A percentile compares a stretch with the other conserved stretches of the same genome.
Evolutionary conservation across 1,140 invertebrate genomes (phyloP).

Genomic region (Trialeurodes vaporariorum): DNA sequence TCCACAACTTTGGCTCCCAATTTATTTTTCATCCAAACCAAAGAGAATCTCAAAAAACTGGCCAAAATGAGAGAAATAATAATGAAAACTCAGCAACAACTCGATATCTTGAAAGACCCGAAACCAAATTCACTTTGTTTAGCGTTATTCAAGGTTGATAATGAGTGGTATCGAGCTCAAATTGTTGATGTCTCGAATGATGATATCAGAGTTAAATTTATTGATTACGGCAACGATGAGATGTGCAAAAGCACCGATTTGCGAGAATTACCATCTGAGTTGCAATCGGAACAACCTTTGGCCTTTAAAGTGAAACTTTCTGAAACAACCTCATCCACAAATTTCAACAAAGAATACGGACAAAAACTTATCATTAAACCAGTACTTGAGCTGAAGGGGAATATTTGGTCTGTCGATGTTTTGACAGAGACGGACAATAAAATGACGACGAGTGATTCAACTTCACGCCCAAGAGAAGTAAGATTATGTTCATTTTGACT

Average conservation of each 20-base stretch:
- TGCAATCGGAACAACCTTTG: not conserved
- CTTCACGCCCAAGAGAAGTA: no score
- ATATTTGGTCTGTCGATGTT: not conserved
- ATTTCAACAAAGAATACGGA: not conserved
- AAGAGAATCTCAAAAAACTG: not conserved
- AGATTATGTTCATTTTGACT: no score
- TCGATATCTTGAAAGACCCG: not conserved
- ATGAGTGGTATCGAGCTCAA: not conserved
- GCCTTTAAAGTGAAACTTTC: not conserved
- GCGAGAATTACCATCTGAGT: not conserved
- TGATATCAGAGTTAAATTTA: not conserved
- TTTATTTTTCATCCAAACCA: not conserved
- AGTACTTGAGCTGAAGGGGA: not conserved
- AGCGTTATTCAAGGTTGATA: not conserved
- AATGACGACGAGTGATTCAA: no score
- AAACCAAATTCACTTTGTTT: not conserved
- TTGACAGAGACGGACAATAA: no score
- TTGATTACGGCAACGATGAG: not conserved
- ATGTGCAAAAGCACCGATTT: not conserved
- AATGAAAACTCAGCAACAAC: not conserved
- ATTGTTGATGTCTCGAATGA: not conserved
- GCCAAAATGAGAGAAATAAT: not conserved
- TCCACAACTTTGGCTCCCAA: not conserved
- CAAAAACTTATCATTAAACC: not conserved
- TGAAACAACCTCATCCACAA: not conserved